Conservation (phyloP, 2,113 vertebrate genomes). For the Atrichornis clamosus region DNA sequence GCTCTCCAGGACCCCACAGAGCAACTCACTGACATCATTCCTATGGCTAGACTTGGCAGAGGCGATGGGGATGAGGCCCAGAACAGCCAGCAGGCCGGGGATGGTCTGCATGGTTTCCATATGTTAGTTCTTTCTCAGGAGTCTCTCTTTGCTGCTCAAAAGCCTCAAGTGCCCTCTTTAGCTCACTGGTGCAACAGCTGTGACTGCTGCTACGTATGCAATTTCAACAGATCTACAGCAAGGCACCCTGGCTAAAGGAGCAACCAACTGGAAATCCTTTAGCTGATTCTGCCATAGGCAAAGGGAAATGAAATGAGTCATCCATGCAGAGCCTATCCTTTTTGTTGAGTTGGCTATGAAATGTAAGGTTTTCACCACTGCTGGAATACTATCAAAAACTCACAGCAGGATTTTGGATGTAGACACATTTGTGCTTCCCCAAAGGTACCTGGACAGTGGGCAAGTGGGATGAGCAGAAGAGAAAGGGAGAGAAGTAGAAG, state of each 20-base stretch:
- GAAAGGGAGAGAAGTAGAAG: not conserved
- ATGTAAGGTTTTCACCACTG: not conserved
- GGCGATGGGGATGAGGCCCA: not conserved
- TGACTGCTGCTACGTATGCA: not conserved
- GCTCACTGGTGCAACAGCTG: not conserved
- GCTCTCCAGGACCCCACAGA: constrained; percentile 38
- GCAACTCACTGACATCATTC: constrained; percentile 39
- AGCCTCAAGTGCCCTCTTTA: constrained; percentile 35
- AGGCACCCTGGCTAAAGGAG: not conserved
- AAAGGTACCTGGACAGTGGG: not conserved
- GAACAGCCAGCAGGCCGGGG: not conserved
- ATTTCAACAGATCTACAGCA: not conserved
- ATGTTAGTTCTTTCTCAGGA: not conserved
- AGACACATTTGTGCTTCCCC: not conserved
- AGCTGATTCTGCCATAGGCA: not conserved
- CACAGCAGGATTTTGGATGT: not conserved
- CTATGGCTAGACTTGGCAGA: not conserved
- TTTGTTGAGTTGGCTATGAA: not conserved
- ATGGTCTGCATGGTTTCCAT: constrained; percentile 26
- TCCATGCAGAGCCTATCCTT: not conserved
- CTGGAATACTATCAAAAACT: not conserved
- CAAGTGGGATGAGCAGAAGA: not conserved
- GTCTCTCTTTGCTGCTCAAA: not conserved
- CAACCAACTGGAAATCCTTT: not conserved
- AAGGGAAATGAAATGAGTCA: not conserved